Evolutionary conservation across 2,797 vertebrate genomes (phyloP), one percentile per base, ranked within the genome.

Genomic region (Anguilla obscura): DNA sequence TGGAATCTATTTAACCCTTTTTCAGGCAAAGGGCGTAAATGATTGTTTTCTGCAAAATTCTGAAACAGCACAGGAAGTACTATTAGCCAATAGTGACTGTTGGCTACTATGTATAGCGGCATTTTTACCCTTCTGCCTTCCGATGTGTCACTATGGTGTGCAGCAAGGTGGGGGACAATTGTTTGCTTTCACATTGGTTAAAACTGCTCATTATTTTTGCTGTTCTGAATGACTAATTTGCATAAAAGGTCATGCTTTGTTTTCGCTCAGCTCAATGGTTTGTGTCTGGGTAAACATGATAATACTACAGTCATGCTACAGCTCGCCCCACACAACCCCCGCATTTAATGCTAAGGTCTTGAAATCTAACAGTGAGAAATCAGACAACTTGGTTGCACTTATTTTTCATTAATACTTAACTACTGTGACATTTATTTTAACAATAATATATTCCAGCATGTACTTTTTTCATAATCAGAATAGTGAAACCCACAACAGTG

Each of bases 1-100:
- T n/a, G 12, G 56, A 30, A 88, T 79, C 45, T 84, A 24, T 84
- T 88, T 80, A 40, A 86, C 85, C 85, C 4, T 82, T 45, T 40
- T 86, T 63, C 66, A 56, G 10, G 24, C 66, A 56, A 54, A 83
- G 36, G 52, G 45, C 27, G 2, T 48, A 82, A 50, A 48, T 48
- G 8, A 50, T 45, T 9, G 79, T n/a, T 48, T 82, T 82, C 21
- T 10, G 45, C 18, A 18, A 50, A 82, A 82, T 50, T 10, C 40
- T 50, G 9, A 45, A 79, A 45, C 14, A 82, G 45, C 21, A n/a
- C 79, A 82, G 45, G 45, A 24, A 82, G 16, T 24, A 10, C 79
- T 79, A 40, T 45, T 45, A 14, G 30, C 30, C 36, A 24, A 80
- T 7, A 45, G 30, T 3, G 30, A 40, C 14, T 40, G 76, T 16